Base-by-base conservation (phyloP, 2,888 invertebrate genomes). In the Drosophila mimetica region DNA sequence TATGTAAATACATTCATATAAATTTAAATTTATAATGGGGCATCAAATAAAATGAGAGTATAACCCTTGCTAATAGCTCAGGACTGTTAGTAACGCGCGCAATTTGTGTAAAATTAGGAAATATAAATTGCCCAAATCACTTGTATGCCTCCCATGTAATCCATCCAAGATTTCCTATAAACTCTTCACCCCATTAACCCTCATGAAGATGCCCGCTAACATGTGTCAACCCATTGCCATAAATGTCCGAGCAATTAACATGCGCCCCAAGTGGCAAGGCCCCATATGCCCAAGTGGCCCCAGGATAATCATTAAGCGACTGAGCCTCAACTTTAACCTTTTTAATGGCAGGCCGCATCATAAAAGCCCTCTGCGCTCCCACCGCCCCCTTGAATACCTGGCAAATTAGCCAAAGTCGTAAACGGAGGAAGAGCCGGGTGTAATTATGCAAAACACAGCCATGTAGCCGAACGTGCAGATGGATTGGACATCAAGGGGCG, bases 271-370 rank as follows among this genome's bases (percentile, higher is more conserved):
- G 46, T 63, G 53, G 69, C 52, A 28, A 44, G 46, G 41, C 54
- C 55, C 48, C 46, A 71, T 67, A 13, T 30, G 51, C 41, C 37
- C 48, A 22, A 58, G 64, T 46, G 59, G 50, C 60, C 54, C 60
- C 47, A 42, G 57, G 67, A 72, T 44, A 71, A 58, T 69, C 77
- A 61, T 82, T 72, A 85, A 79, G 58, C 42, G 65, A 30, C 64
- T 64, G 42, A 69, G 65, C 60, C 78, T 83, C 78, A 86, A 82
- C 81, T 86, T 80, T 83, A 82, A 86, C 86, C 86, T 77, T 80
- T 83, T 84, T 86, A 86, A 83, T 86, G 81, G 63, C 66, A 51
- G 51, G 63, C 69, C 48, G 63, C 48, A 42, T 50, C 65, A 60
- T 70, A 71, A 71, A 60, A 60, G 11, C 46, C 30, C 64, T 36